phyloP scores from a whole-genome alignment of 2,113 vertebrate species.

The Atherinomorus stipes region DNA sequence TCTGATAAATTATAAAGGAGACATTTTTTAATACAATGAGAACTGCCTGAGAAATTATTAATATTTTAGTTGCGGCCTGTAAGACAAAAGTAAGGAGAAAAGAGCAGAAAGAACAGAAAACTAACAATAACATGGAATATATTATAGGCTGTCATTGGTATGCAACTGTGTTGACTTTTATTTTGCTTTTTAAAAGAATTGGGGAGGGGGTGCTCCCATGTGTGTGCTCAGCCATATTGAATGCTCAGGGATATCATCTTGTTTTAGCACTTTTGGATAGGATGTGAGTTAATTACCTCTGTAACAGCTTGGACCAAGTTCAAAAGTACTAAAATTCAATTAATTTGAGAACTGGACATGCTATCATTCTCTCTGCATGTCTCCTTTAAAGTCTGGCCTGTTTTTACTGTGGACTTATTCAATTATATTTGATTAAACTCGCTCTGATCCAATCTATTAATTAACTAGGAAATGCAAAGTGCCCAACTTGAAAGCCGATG shows the following conservation, averaged over 20 bases:
- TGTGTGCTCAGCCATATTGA: not conserved
- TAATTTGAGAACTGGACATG: conserved; percentile 88
- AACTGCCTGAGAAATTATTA: conserved; percentile 76
- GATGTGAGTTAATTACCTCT: conserved; percentile 82
- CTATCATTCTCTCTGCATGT: conserved; percentile 83
- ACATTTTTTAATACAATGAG: conserved; percentile 85
- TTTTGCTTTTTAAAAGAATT: conserved; percentile 38
- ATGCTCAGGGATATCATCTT: conserved; percentile 73
- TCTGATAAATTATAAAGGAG: conserved; percentile 86
- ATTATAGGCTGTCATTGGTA: conserved; percentile 51
- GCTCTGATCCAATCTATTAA: conserved; percentile 89
- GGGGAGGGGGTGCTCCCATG: not conserved
- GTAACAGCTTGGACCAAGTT: conserved; percentile 82
- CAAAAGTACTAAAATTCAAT: conserved; percentile 88
- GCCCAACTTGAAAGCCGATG: conserved; percentile 82
- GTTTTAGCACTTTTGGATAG: conserved; percentile 78
- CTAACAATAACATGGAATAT: conserved; percentile 73
- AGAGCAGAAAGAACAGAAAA: conserved; percentile 68
- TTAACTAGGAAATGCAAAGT: conserved; percentile 86
- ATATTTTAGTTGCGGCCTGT: conserved; percentile 81
- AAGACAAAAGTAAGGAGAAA: conserved; percentile 74
- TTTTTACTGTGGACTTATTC: conserved; percentile 87
- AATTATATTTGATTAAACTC: conserved; percentile 89
- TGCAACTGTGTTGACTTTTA: conserved; percentile 66
- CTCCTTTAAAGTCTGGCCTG: conserved; percentile 84